Evolutionary conservation across 2,797 vertebrate species (phyloP).

Genomic region (Poliocrania exsul): DNA sequence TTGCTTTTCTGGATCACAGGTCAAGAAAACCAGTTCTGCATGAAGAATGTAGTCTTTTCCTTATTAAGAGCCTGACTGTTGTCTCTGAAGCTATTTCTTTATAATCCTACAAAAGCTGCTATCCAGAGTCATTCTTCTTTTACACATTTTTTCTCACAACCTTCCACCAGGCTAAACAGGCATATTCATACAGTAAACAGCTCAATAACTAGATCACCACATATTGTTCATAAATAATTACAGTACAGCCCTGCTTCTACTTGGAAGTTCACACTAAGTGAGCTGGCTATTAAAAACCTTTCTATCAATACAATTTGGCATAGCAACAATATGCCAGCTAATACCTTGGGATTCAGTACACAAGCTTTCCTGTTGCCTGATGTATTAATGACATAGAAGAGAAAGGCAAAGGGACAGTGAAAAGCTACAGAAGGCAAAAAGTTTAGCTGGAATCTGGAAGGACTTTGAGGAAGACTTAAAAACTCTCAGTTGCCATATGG

Average conservation of each 20-base stretch:
- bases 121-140: background rate
- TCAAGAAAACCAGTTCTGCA: background rate
- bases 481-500: background rate
- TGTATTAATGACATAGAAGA: background rate
- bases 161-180: background rate
- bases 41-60: background rate
- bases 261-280: background rate
- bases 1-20: background rate
- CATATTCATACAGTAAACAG: background rate
- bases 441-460: background rate
- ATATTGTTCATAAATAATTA: slow-evolving; percentile 6
- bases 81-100: background rate
- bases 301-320: background rate
- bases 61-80: background rate
- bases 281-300: slow-evolving; percentile 4
- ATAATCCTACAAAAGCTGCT: background rate
- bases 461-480: background rate
- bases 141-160: background rate
- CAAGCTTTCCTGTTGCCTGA: background rate
- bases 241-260: background rate
- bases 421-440: background rate
- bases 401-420: background rate
- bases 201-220: slow-evolving; percentile 4
- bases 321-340: background rate
- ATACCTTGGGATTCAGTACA: background rate